These are phyloP conservation scores for Lepidocyrtinus sp. DNA, from an alignment of 2,888 invertebrate species.

Conservation along the genomic window DNA sequence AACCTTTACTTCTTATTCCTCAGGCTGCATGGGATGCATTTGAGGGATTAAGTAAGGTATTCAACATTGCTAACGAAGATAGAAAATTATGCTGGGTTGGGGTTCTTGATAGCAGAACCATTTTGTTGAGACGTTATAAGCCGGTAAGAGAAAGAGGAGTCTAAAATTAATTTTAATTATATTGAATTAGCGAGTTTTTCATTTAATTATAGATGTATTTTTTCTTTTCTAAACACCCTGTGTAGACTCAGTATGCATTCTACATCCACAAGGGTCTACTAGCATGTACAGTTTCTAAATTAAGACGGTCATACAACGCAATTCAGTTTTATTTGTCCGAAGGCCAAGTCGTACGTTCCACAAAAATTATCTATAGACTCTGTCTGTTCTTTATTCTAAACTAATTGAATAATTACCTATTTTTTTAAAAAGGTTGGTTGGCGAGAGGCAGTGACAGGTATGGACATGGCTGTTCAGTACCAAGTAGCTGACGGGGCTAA, in stretches of 20 bases:
- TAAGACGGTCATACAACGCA: conserved; percentile 43
- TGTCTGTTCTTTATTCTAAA: no score
- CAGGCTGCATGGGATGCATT: conserved; percentile 40
- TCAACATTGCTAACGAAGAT: background rate
- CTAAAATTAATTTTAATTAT: background rate
- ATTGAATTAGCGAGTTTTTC: background rate
- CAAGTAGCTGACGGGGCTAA: conserved; percentile 48
- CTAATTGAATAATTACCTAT: background rate
- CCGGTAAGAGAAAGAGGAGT: background rate
- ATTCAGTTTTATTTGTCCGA: conserved; percentile 41
- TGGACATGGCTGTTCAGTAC: conserved; percentile 31
- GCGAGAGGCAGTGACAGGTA: conserved; percentile 38
- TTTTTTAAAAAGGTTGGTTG: conserved; percentile 31
- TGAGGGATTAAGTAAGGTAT: background rate
- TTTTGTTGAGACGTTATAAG: conserved; percentile 29
- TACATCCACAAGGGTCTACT: conserved; percentile 37
- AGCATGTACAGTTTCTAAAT: conserved; percentile 47
- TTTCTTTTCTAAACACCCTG: no score
- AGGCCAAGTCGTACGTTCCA: conserved; percentile 41
- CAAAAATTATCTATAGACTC: no score
- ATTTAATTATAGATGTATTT: background rate
- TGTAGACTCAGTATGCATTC: conserved; percentile 35
- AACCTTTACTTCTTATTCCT: background rate
- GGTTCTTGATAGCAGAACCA: conserved; percentile 32
- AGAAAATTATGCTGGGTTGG: conserved; percentile 49